These are phyloP conservation scores for Saturnia pavonia DNA, from an alignment of 2,888 invertebrate species.

Conservation along the genomic window DNA sequence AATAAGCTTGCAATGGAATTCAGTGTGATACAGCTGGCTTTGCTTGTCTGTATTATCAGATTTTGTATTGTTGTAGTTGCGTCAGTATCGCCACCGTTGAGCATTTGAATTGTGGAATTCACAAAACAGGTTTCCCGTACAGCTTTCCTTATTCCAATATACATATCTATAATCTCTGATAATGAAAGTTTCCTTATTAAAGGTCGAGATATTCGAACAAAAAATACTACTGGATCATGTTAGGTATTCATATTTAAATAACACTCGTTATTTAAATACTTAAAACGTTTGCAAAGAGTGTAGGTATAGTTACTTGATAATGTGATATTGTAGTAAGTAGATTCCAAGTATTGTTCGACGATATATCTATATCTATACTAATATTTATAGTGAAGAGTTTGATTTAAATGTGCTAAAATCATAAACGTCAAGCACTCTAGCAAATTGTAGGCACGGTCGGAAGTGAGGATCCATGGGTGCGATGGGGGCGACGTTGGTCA, in stretches of 20 bases:
- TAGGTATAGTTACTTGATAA: too few relatives aligned
- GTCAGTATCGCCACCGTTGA: not conserved
- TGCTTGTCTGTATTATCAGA: not conserved
- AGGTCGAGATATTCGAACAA: not conserved
- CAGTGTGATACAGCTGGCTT: not conserved
- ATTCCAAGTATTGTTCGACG: too few relatives aligned
- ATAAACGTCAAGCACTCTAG: too few relatives aligned
- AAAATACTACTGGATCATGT: not conserved
- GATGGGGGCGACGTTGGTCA: too few relatives aligned
- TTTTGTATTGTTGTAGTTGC: constrained; percentile 6
- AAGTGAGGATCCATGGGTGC: too few relatives aligned
- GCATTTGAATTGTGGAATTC: not conserved
- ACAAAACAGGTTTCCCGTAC: constrained; percentile 6
- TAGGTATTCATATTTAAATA: not conserved
- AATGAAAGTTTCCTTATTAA: constrained; percentile 10
- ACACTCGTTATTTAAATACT: not conserved
- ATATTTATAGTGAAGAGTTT: too few relatives aligned
- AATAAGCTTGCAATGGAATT: not conserved
- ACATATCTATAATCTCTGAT: not conserved
- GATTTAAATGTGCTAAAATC: too few relatives aligned
- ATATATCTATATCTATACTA: too few relatives aligned
- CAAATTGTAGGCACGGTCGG: too few relatives aligned
- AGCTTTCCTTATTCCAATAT: constrained; percentile 1
- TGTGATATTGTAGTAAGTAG: too few relatives aligned
- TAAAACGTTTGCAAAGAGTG: not conserved